Conservation (phyloP, 2,888 invertebrate genomes). For the Gandaritis pyraliata region DNA sequence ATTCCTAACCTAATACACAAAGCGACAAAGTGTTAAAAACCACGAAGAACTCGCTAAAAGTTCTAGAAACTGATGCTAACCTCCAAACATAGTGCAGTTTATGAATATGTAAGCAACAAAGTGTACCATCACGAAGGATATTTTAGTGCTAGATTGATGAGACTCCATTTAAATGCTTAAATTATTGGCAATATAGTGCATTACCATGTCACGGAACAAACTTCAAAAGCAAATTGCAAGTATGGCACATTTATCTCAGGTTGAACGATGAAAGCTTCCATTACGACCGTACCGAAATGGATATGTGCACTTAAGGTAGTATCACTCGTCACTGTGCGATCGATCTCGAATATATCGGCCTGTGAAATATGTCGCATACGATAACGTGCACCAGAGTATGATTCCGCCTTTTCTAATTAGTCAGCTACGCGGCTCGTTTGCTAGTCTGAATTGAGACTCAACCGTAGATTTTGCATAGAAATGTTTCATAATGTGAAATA, state of each 20-base stretch:
- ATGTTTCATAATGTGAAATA: too few species aligned
- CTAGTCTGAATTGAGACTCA: too few species aligned
- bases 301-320: conserved; percentile 75
- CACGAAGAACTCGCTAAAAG: background rate
- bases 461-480: too few species aligned
- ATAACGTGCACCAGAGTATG: too few species aligned
- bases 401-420: too few species aligned
- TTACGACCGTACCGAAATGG: conserved; percentile 69
- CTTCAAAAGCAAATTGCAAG: conserved; percentile 76
- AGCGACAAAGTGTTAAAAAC: background rate
- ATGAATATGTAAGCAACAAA: conserved; percentile 31
- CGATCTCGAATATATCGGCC: conserved; percentile 39
- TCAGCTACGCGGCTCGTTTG: too few species aligned
- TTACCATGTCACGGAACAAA: conserved; percentile 65
- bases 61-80: conserved; percentile 12
- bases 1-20: too few species aligned
- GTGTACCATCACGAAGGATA: conserved; percentile 46
- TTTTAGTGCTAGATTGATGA: conserved; percentile 58
- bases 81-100: conserved; percentile 14
- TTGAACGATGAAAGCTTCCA: conserved; percentile 74
- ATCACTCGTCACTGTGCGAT: conserved; percentile 51
- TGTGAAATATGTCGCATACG: too few species aligned
- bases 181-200: conserved; percentile 70
- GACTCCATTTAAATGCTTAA: conserved; percentile 63
- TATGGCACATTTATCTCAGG: conserved; percentile 71